Conservation (phyloP, 2,113 vertebrate species). For the Bostrychus sinensis region DNA sequence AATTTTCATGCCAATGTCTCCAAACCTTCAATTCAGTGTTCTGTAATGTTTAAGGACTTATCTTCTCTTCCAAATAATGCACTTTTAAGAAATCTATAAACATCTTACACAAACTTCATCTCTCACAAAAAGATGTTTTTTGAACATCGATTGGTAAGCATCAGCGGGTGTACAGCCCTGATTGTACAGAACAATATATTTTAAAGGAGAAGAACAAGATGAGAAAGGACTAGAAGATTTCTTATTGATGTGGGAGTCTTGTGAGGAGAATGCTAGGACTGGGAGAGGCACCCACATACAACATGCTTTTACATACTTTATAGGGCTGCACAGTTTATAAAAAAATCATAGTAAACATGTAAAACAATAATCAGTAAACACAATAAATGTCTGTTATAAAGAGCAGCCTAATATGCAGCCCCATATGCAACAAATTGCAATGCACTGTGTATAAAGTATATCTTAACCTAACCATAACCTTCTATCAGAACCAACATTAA, state of each 20-base stretch:
- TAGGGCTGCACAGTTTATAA: too few species aligned
- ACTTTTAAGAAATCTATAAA: conserved; percentile 5
- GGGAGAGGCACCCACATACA: neutral
- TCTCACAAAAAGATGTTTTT: conserved; percentile 18
- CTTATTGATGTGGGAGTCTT: conserved; percentile 21
- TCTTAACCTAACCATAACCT: too few species aligned
- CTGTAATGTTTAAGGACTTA: neutral
- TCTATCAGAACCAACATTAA: too few species aligned
- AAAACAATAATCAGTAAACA: too few species aligned
- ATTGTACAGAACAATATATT: conserved; percentile 23
- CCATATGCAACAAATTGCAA: too few species aligned
- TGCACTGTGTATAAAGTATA: too few species aligned
- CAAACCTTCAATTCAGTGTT: neutral
- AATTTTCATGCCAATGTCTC: neutral
- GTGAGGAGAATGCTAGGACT: conserved; percentile 1
- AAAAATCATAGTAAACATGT: too few species aligned
- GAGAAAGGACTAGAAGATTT: conserved; percentile 19
- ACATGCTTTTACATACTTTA: too few species aligned
- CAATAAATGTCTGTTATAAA: too few species aligned
- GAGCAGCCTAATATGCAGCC: too few species aligned
- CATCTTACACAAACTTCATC: conserved; percentile 9
- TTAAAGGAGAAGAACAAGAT: neutral
- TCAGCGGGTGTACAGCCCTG: neutral
- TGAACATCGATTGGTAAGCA: conserved; percentile 12
- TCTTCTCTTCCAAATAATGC: neutral